Evolutionary conservation across 2,888 invertebrate genomes (phyloP).

Genomic region (Aphodius granarius): DNA sequence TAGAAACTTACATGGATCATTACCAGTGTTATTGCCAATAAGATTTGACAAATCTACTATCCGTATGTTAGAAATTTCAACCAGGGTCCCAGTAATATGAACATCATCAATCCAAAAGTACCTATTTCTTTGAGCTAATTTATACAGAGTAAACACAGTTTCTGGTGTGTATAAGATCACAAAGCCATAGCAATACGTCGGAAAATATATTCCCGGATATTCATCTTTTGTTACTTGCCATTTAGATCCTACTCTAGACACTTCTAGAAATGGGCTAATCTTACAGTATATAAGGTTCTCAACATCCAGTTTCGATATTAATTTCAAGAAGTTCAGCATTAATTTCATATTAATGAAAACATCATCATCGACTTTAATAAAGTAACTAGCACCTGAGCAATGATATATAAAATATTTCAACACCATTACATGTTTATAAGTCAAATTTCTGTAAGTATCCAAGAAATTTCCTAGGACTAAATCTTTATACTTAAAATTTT

Average conservation of each 20-base stretch:
- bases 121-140: conserved; percentile 58
- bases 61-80: conserved; percentile 58
- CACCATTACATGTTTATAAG: conserved; percentile 82
- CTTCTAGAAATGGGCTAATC: conserved; percentile 55
- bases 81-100: conserved; percentile 66
- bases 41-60: conserved; percentile 55
- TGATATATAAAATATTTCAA: conserved; percentile 75
- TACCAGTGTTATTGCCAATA: neutral
- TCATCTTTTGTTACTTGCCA: conserved; percentile 75
- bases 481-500: conserved; percentile 64
- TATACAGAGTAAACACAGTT: conserved; percentile 57
- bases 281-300: conserved; percentile 67
- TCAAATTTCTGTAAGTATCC: conserved; percentile 80
- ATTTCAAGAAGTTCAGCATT: conserved; percentile 61
- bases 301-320: conserved; percentile 63
- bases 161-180: conserved; percentile 63
- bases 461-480: conserved; percentile 76
- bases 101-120: conserved; percentile 79
- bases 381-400: conserved; percentile 65
- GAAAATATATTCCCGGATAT: conserved; percentile 66
- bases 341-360: conserved; percentile 71
- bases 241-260: conserved; percentile 69
- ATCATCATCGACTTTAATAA: conserved; percentile 79
- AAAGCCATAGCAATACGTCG: conserved; percentile 75
- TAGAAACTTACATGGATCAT: neutral